A percentile compares a stretch with the other conserved stretches of the same genome.
Evolutionary conservation across 2,888 invertebrate species (phyloP).

Genomic region (Coenonympha arcania): DNA sequence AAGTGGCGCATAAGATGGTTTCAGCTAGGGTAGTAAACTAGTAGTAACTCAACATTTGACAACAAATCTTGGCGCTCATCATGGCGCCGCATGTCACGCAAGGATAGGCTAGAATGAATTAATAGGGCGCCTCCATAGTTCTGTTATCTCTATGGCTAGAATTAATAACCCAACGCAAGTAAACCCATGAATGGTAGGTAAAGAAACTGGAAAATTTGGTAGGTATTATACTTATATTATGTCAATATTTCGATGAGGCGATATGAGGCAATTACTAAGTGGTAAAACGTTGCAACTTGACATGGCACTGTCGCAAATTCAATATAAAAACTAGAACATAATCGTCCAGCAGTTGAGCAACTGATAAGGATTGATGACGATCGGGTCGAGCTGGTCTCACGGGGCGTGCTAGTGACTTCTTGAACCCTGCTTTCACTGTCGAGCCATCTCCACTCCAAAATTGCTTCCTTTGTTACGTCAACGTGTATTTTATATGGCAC

Average conservation of each 20-base stretch:
- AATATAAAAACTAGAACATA: conserved; percentile 5
- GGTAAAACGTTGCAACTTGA: neutral
- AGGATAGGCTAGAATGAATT: too few relatives aligned
- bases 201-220: too few relatives aligned
- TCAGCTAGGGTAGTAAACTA: too few relatives aligned
- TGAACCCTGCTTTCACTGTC: conserved; percentile 64
- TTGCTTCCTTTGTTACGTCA: conserved; percentile 36
- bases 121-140: too few relatives aligned
- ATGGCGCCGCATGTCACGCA: too few relatives aligned
- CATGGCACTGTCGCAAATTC: neutral
- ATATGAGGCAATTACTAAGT: neutral
- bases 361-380: conserved; percentile 48
- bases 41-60: too few relatives aligned
- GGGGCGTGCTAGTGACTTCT: conserved; percentile 50
- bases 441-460: conserved; percentile 36
- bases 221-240: too few relatives aligned
- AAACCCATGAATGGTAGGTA: too few relatives aligned
- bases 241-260: neutral
- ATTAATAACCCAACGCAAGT: too few relatives aligned
- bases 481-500: neutral
- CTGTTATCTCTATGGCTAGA: too few relatives aligned
- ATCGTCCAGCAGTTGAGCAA: conserved; percentile 31
- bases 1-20: too few relatives aligned
- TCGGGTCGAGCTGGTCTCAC: conserved; percentile 33
- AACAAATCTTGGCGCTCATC: too few relatives aligned